Evolutionary conservation across 1,140 invertebrate species (phyloP), one percentile per base, ranked within the genome.

Genomic region (Ips typographus): DNA sequence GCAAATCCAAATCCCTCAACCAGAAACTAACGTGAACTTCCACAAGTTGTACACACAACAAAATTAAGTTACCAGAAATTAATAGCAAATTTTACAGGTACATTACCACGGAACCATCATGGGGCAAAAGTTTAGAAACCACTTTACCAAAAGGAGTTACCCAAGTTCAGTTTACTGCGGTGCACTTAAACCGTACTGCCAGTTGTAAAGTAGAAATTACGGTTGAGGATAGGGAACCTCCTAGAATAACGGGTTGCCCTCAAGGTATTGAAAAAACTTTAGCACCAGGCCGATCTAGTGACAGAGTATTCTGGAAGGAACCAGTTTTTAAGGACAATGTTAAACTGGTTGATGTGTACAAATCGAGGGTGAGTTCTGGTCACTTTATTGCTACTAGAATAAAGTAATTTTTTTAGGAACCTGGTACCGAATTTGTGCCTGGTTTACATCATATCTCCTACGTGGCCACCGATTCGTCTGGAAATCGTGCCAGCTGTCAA

Each of bases 21-120:
- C 89, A 0, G 84, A 86, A 75, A 87, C 89, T 8, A 90, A 90
- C 79, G 82, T 89, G 74, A 85, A 90, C 77, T 89, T 85, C 82
- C 83, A 83, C 80, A 85, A 84, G 72, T 73, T 22, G 22, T 22
- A 22, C 22, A 22, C 22, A 22, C 22, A 22, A 22, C 22, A 0
- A 22, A 22, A 22, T 22, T 22, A 22, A 22, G 22, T 22, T 22
- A 22, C 22, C 22, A 22, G 22, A 22, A 22, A 22, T 22, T 22
- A 22, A 22, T 22, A 22, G 22, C 22, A 22, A 22, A 22, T 22
- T 7, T 74, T 77, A 69, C 71, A 87, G 86, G 71, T 85, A 87
- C 73, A 84, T 91, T 22, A 83, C 85, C 22, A 83, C 87, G 1
- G 79, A 83, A 47, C 89, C 89, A 36, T 62, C 79, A 2, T 90